These are phyloP conservation scores for Equus przewalskii DNA, from an alignment of 2,113 vertebrate genomes.

Conservation along the genomic window DNA sequence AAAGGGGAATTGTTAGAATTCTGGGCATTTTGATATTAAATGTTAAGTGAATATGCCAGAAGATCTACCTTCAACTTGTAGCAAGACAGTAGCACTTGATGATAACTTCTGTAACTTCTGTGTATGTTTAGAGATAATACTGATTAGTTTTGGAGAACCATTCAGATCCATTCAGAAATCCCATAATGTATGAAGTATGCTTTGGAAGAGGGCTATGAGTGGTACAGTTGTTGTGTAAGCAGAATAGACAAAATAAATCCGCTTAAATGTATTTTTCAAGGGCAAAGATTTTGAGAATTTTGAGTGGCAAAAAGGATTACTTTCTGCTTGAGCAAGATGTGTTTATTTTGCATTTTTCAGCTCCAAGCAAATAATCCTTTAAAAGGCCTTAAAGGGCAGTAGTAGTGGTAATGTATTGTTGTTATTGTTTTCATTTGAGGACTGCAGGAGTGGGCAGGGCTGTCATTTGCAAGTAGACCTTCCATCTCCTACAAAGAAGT, in stretches of 20 bases:
- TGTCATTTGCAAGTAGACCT: not conserved
- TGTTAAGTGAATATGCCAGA: not conserved
- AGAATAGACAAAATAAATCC: not conserved
- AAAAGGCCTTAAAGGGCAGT: not conserved
- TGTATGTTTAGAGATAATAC: constrained; percentile 28
- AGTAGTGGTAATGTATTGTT: not conserved
- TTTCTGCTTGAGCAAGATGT: constrained; percentile 47
- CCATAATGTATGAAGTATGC: not conserved
- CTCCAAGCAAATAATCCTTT: not conserved
- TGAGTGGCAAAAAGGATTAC: not conserved
- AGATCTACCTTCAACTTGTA: not conserved
- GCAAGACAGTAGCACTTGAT: constrained; percentile 30
- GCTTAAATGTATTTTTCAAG: constrained; percentile 41
- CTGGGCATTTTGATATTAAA: not conserved
- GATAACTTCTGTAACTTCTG: not conserved
- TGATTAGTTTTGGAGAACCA: not conserved
- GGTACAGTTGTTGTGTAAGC: not conserved
- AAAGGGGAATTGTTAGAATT: not conserved
- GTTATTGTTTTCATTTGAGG: not conserved
- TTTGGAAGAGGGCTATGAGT: not conserved
- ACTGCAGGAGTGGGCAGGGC: not conserved
- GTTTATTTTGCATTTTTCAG: constrained; percentile 49
- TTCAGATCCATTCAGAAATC: not conserved
- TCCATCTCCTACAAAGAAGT: not conserved
- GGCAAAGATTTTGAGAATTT: constrained; percentile 47